Conservation (phyloP, 2,888 invertebrate genomes). For the Saturnia pavonia region DNA sequence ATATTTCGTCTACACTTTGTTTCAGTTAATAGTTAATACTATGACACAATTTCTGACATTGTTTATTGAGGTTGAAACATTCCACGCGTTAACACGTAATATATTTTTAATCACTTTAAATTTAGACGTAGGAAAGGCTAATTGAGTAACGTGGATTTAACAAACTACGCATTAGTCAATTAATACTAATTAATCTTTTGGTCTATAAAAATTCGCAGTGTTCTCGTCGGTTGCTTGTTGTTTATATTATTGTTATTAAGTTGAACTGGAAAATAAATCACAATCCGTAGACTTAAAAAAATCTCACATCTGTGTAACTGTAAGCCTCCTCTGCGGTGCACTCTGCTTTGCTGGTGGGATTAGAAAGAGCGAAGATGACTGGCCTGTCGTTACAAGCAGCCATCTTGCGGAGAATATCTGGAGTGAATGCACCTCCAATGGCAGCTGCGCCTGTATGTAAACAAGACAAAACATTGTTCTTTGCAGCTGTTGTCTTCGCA, state of each 20-base stretch:
- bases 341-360: conserved; percentile 98
- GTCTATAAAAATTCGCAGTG: not conserved
- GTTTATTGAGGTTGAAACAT: no score
- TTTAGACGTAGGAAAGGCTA: no score
- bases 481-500: not conserved
- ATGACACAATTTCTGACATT: no score
- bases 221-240: not conserved
- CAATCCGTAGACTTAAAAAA: not conserved
- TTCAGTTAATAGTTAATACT: no score
- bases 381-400: conserved; percentile 91
- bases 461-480: not conserved
- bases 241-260: not conserved
- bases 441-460: conserved; percentile 90
- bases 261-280: not conserved
- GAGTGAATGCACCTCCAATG: conserved; percentile 95
- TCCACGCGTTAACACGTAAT: no score
- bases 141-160: no score
- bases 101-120: no score
- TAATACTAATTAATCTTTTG: not conserved
- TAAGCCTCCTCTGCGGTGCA: conserved; percentile 99
- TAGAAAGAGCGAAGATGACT: conserved; percentile 98
- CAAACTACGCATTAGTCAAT: no score
- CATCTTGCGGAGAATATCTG: conserved; percentile 93
- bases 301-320: conserved; percentile 87
- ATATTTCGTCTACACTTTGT: no score